Base-by-base conservation (phyloP, 2,888 invertebrate genomes). In the Polydrusus tereticollis region DNA sequence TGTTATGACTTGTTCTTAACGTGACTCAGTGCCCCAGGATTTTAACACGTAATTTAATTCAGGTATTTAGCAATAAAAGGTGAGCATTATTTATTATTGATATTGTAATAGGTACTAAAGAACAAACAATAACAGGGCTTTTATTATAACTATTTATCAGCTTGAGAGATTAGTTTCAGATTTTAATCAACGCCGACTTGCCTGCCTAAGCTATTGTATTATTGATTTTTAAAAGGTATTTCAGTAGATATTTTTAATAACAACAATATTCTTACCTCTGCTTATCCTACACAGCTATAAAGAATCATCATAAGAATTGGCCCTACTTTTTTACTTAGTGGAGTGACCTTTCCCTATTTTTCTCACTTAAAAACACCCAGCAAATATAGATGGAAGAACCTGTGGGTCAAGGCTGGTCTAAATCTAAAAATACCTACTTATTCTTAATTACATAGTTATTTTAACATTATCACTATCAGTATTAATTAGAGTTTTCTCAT, bases 71-170 rank as follows among this genome's bases (percentile, higher is more conserved):
- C 20, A 50, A 63, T 67, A 66, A 67, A 45, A 67, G 66, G 67
- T 67, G 67, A 63, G 67, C 18, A 67, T 55, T 60, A 63, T 47
- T 43, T 72, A 33, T 67, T 67, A 63, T 63, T 67, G 36, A 57
- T 23, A 58, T 72, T 55, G 29, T n/a, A n/a, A 7, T 26, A 26
- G 26, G 26, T 66, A 18, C 23, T 38, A 26, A 50, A 41, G 21
- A 36, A 20, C 29, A 59, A 47, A 47, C 50, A 50, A 67, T 59
- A 59, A 59, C 47, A 67, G 16, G 8, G 16, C 50, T 64, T 63
- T 62, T 47, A 47, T 62, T 62, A 18, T 62, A 7, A n/a, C 29
- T 47, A 45, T 62, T 62, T 62, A 47, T 62, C 62, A 33, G 47
- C 14, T 23, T 38, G 14, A 5, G 23, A 43, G 26, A 41, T 58